Conservation (phyloP, 2,888 invertebrate genomes). For the Pyrochroa serraticornis region DNA sequence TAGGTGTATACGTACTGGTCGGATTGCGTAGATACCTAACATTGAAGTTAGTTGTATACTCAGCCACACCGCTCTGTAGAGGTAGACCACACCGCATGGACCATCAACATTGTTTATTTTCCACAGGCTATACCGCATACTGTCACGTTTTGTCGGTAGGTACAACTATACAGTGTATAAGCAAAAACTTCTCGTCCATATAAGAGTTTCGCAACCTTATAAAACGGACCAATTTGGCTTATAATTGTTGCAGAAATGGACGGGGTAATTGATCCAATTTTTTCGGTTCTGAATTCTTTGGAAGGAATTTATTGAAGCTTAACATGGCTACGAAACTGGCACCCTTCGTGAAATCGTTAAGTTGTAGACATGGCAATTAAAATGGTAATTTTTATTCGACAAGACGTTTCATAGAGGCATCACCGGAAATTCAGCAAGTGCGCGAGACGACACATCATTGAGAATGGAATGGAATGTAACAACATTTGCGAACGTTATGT, state of each 20-base stretch:
- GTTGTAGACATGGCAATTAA: background rate
- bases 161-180: constrained; percentile 33
- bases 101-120: constrained; percentile 42
- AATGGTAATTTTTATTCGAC: background rate
- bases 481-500: background rate
- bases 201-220: constrained; percentile 33
- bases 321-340: constrained; percentile 7
- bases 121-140: constrained; percentile 42
- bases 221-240: constrained; percentile 38
- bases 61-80: too few species aligned
- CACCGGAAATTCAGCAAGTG: too few species aligned
- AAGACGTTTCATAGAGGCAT: background rate
- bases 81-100: background rate
- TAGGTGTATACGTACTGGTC: too few species aligned
- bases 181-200: constrained; percentile 38
- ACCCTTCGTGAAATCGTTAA: background rate
- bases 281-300: constrained; percentile 21
- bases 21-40: constrained; percentile 1
- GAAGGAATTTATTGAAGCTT: constrained; percentile 12
- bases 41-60: constrained; percentile 3
- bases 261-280: constrained; percentile 34
- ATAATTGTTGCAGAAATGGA: constrained; percentile 36
- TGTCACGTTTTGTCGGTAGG: constrained; percentile 45
- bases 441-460: too few species aligned
- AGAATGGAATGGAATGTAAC: too few species aligned